Base-by-base conservation (phyloP, 1,140 invertebrate species). In the Dinothrombium tinctorium region DNA sequence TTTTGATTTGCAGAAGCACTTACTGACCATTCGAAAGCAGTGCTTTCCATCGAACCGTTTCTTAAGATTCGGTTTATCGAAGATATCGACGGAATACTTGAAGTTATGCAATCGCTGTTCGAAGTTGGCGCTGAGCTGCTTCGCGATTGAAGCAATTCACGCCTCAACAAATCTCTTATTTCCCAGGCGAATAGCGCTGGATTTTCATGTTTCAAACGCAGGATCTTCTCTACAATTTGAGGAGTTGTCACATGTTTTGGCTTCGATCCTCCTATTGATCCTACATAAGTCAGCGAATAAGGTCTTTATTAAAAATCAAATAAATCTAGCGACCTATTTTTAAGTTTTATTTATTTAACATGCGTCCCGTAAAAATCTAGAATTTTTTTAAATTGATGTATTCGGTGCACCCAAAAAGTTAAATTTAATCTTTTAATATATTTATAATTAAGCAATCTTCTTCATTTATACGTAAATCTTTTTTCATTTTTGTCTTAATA, bases 191-290 rank as follows among this genome's bases (percentile, higher is more conserved):
- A 87, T 71, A 87, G 76, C 4, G 76, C 76, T 0, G 81, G 80
- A 56, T 87, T 83, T 54, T 87, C 81, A 52, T 82, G 76, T 54
- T 87, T 87, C 52, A 82, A 69, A 4, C 80, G 69, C 12, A 87
- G 67, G 46, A 89, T 87, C 62, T 81, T 81, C 59, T 82, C 80
- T 1, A 87, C 81, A 0, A 87, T 79, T 0, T 80, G 80, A 11
- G 82, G 81, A 15, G 81, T 86, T 36, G 82, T 79, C 37, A 86
- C 80, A 79, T 86, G 79, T 50, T 83, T 83, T n/a, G 78, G 81
- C 59, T 83, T 84, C 50, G 73, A 79, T 28, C 79, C 78, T 15
- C 79, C 79, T 48, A 87, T 84, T 19, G 78, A 81, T 17, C 81
- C 43, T 44, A 24, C 6, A 22, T 14, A 31, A 15, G 11, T 5